Base-by-base conservation (phyloP, 2,113 vertebrate genomes). In the Megalops atlanticus region DNA sequence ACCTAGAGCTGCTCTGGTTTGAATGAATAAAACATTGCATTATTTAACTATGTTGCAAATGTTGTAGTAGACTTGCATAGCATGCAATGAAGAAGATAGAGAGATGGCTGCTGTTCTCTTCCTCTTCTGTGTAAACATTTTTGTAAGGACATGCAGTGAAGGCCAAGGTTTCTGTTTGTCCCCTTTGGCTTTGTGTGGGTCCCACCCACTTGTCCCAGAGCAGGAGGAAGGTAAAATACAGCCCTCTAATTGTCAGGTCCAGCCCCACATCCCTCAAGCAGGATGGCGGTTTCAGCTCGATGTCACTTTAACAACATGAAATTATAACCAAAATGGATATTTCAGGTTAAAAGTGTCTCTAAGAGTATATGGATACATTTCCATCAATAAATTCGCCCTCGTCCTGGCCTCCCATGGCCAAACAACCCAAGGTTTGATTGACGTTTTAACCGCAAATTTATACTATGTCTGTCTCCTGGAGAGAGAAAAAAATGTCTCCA, bases 231-330 rank as follows among this genome's bases (percentile, higher is more conserved):
- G 87, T 93, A 91, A 94, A 92, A 94, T 94, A 94, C 88, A 82
- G 89, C 82, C 86, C 90, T 91, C 90, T 93, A 93, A 94, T 92
- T 93, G 91, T 90, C 89, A 91, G 90, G 87, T 91, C 91, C 91
- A 93, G 94, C 91, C 91, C 85, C 83, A 88, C 91, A 91, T 92
- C 91, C 90, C 92, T 92, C 90, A 84, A 85, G 85, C 87, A 86
- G 72, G 90, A 92, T 94, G 94, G 90, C 91, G 95, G 95, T 88
- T 94, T 91, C 94, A 88, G 94, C 92, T 91, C 92, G 86, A 93
- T 97, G 96, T 97, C 96, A 96, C 94, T 96, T 97, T 95, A 95
- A 95, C 95, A 95, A 95, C 96, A 94, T 93, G 95, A 91, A 98
- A 97, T 96, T 96, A 96, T 96, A 96, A 96, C 93, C 92, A 89